Percentiles rank a stretch among this genome's conserved stretches.
Conservation (phyloP, 2,113 vertebrate species). For the Reinhardtius hippoglossoides region DNA sequence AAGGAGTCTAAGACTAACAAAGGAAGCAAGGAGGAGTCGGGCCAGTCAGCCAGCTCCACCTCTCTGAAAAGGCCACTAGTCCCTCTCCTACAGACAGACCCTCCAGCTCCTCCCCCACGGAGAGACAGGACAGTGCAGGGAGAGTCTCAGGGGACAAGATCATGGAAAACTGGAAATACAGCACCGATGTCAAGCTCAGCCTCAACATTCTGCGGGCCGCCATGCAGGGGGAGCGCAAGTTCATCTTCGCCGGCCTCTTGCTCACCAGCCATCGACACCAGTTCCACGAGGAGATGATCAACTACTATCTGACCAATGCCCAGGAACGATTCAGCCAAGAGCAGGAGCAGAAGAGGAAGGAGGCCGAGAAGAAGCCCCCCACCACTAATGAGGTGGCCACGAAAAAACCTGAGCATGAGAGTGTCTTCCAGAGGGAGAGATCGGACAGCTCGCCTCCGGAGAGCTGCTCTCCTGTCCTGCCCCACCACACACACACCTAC, state of each 20-base stretch:
- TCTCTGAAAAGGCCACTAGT: constrained; percentile 93
- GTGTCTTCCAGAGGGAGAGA: constrained; percentile 81
- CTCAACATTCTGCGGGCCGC: constrained; percentile 97
- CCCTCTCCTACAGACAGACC: constrained; percentile 92
- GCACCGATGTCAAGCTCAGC: constrained; percentile 98
- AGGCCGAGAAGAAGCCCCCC: constrained; percentile 81
- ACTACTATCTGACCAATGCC: constrained; percentile 94
- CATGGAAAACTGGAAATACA: constrained; percentile 95
- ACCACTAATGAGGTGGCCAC: constrained; percentile 3
- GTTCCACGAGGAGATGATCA: constrained; percentile 99
- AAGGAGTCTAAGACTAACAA: constrained; percentile 83
- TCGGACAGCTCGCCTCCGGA: constrained; percentile 88
- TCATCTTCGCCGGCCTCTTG: constrained; percentile 96
- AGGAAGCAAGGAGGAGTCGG: constrained; percentile 92
- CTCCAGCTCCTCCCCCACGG: constrained; percentile 80
- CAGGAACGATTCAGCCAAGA: constrained; percentile 98
- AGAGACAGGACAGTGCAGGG: constrained; percentile 74
- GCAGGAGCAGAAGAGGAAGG: constrained; percentile 93
- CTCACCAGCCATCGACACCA: constrained; percentile 97
- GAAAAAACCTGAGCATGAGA: constrained; percentile 72
- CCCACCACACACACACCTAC: constrained; percentile 67
- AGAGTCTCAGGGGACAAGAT: constrained; percentile 85
- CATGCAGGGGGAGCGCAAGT: constrained; percentile 99
- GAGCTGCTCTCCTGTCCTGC: constrained; percentile 89
- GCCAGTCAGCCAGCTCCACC: constrained; percentile 91